phyloP scores from a whole-genome alignment of 1,140 invertebrate genomes.

The Platorchestia sp. region DNA sequence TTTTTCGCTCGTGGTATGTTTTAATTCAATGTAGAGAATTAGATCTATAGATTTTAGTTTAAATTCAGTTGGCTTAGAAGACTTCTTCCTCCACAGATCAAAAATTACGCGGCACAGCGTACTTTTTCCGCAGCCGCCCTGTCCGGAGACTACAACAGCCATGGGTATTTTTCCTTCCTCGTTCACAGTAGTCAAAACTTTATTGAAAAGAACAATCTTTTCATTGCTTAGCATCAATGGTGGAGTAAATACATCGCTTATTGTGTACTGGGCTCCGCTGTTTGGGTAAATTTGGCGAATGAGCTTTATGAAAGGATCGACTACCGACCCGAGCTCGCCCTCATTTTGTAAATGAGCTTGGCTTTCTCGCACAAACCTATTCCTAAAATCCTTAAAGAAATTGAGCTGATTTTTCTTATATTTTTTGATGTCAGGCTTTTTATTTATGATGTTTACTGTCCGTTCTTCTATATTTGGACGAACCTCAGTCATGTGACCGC shows the following conservation, averaged over 20 bases:
- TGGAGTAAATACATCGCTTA: background rate
- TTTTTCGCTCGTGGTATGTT: background rate
- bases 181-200: background rate
- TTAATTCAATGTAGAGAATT: background rate
- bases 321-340: background rate
- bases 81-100: background rate
- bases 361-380: background rate
- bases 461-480: background rate
- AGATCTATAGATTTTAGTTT: background rate
- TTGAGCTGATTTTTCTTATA: background rate
- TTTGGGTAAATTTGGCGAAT: background rate
- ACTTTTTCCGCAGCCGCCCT: slow-evolving; percentile 13
- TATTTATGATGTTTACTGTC: background rate
- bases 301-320: background rate
- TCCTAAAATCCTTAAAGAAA: background rate
- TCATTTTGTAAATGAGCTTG: background rate
- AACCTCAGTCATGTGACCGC: background rate
- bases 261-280: background rate
- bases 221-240: background rate
- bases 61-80: background rate
- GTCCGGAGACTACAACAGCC: background rate
- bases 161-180: background rate
- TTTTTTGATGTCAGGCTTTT: background rate
- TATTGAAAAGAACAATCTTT: background rate
- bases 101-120: background rate